Percentiles rank a stretch among this genome's conserved stretches.
Evolutionary conservation across 1,140 invertebrate species (phyloP).

Genomic region (Zaprionus ghesquierei): DNA sequence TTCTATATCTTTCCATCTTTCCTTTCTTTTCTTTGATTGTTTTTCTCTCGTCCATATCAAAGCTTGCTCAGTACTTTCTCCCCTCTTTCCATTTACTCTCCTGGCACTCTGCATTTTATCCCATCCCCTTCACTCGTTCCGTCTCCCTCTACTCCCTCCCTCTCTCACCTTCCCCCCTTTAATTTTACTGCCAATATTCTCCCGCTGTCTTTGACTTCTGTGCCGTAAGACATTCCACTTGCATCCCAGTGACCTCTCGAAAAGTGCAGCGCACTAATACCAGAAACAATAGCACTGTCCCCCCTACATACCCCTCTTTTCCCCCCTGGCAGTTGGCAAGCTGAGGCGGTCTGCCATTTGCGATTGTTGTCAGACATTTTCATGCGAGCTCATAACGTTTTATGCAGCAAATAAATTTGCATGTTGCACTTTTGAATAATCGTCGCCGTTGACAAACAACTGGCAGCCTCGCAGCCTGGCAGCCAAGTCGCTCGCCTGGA

Average conservation of each 20-base stretch:
- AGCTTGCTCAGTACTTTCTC: no score
- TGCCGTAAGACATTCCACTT: not conserved
- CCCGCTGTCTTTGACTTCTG: not conserved
- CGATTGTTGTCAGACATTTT: constrained; percentile 79
- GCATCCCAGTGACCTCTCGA: not conserved
- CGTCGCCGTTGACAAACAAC: constrained; percentile 74
- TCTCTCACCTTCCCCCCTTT: not conserved
- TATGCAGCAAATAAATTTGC: constrained; percentile 79
- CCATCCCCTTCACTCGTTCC: not conserved
- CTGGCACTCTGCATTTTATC: no score
- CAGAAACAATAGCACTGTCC: not conserved
- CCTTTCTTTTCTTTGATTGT: no score
- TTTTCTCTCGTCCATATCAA: not conserved
- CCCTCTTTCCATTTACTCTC: not conserved
- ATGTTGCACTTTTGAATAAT: constrained; percentile 81
- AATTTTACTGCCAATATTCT: constrained; percentile 3
- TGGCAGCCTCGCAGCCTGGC: constrained; percentile 50
- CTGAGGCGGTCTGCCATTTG: constrained; percentile 39
- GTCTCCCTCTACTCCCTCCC: not conserved
- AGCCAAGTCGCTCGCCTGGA: constrained; percentile 70
- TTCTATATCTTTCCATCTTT: no score
- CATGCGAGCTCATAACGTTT: constrained; percentile 79
- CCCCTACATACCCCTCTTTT: not conserved
- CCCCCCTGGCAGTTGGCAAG: constrained; percentile 33
- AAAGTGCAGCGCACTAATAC: not conserved